A percentile compares a stretch with the other conserved stretches of the same genome.
Conservation (phyloP, 2,797 vertebrate genomes). For the Eulemur coronatus region DNA sequence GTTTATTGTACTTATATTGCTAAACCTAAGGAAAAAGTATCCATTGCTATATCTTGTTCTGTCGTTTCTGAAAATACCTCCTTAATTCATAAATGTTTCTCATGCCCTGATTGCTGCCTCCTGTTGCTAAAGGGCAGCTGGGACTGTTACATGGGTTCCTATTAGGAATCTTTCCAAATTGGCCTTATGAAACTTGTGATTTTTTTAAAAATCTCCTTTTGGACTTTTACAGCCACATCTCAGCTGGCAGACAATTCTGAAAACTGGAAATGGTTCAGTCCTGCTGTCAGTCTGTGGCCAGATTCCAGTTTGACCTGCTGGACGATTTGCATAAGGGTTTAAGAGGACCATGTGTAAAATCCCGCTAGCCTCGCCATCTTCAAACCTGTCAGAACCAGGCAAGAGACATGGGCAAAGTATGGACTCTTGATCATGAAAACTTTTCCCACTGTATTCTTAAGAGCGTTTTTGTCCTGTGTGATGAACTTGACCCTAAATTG, state of each 20-base stretch:
- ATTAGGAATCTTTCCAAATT: conserved; percentile 77
- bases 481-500: background rate
- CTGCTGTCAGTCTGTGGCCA: background rate
- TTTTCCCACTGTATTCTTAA: background rate
- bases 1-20: background rate
- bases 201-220: conserved; percentile 62
- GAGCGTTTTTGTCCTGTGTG: background rate
- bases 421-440: background rate
- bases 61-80: conserved; percentile 16
- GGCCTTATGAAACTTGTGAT: conserved; percentile 78
- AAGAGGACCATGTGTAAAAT: background rate
- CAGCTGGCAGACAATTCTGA: conserved; percentile 57
- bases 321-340: background rate
- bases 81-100: background rate
- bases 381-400: background rate
- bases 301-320: background rate
- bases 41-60: background rate
- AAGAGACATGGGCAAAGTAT: background rate
- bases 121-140: background rate
- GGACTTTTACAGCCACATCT: conserved; percentile 71
- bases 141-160: background rate
- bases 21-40: background rate
- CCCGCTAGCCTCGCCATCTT: background rate
- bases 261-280: conserved; percentile 76
- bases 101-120: background rate